Percentiles rank a stretch among this genome's conserved stretches.
Conservation (phyloP, 2,888 invertebrate genomes). For the Drosophila melanosoma region DNA sequence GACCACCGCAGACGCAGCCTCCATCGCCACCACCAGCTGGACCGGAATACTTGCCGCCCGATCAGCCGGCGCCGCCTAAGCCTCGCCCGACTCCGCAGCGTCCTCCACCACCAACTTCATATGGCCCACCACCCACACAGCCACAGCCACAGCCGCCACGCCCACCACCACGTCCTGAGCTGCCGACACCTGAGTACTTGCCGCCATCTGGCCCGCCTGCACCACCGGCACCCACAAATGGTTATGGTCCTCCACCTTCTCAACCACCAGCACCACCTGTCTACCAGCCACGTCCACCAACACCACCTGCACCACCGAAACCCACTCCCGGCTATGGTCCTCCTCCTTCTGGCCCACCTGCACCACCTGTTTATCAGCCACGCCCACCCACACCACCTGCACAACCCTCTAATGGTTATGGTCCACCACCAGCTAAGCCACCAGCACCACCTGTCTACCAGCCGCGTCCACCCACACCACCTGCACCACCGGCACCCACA, state of each 20-base stretch:
- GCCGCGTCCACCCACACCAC: conserved; percentile 44
- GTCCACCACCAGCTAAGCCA: conserved; percentile 22
- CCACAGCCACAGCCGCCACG: conserved; percentile 37
- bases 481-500: conserved; percentile 36
- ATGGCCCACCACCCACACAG: conserved; percentile 56
- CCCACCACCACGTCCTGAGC: conserved; percentile 32
- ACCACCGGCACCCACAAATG: conserved; percentile 33
- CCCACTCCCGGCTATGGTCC: conserved; percentile 25
- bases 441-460: conserved; percentile 25
- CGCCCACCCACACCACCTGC: conserved; percentile 40
- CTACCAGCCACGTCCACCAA: conserved; percentile 54
- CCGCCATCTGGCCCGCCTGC: conserved; percentile 47
- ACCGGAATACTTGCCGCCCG: conserved; percentile 61
- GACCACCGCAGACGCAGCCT: conserved; percentile 61
- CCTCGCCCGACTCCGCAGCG: conserved; percentile 57
- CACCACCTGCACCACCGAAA: conserved; percentile 47
- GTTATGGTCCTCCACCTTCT: conserved; percentile 41
- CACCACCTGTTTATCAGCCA: conserved; percentile 38
- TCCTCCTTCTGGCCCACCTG: conserved; percentile 26
- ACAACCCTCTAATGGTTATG: conserved; percentile 32
- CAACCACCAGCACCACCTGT: conserved; percentile 43
- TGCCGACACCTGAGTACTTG: conserved; percentile 51
- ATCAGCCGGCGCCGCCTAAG: conserved; percentile 46
- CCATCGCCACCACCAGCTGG: conserved; percentile 54
- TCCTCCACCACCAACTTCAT: conserved; percentile 43